Base-by-base conservation (phyloP, 2,888 invertebrate species). In the Ennomos quercinarius region DNA sequence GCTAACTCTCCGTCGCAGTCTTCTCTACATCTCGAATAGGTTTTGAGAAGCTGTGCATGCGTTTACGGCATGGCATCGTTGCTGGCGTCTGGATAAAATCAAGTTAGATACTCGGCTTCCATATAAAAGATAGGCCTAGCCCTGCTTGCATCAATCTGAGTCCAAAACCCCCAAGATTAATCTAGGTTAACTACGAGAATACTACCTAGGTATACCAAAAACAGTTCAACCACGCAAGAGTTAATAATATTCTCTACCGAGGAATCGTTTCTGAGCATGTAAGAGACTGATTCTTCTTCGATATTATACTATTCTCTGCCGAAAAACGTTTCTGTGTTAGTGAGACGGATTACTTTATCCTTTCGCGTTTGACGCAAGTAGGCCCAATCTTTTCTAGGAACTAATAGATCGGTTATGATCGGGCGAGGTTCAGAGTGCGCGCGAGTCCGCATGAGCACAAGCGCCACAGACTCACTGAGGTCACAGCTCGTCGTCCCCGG, bases 401-500 rank as follows among this genome's bases (percentile, higher is more conserved):
- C 40, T 8, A 41, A n/a, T 12, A 34, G 27, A 43, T 27, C 27
- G 11, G 43, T 34, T 4, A n/a, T 35, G 8, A 35, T 27, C 10
- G 39, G 40, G 59, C 40, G 54, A 11, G 47, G 6, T 4, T 10
- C 38, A 56, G 51, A 50, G 34, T 38, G 51, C 42, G 53, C 48
- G 38, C 41, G 51, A 50, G 34, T 38, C 47, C 42, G 53, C 48
- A 41, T 38, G 46, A n/a, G n/a, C 44, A 39, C 39, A 38, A 6
- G 43, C 59, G 49, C 42, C 54, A 50, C 59, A 40, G 27, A 9
- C 39, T 54, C 55, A 39, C 55, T 3, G 13, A 46, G 62, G 76
- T 89, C 81, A 91, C 56, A 86, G 67, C 72, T 90, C 92, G 68
- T 91, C 90, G 59, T 91, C 91, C 63, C 82, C 86, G 8, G 85